These are phyloP conservation scores for Gouania willdenowi DNA, from an alignment of 2,797 vertebrate species.

Conservation along the genomic window DNA sequence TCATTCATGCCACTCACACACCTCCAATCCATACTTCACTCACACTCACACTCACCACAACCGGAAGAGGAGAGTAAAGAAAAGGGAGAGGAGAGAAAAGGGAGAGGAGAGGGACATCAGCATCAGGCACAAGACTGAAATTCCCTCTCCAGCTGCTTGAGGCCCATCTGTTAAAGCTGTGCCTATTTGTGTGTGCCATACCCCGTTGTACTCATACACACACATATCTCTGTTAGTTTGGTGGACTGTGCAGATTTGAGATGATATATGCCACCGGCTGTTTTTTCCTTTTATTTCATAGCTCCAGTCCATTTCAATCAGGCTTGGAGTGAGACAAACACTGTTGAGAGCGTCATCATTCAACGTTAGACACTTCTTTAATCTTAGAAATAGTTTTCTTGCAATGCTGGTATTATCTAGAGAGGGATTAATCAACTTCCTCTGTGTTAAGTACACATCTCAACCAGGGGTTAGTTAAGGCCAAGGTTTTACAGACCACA, in stretches of 20 bases:
- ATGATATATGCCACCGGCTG: constrained; percentile 36
- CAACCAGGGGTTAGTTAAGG: constrained; percentile 6
- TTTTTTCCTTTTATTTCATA: constrained; percentile 16
- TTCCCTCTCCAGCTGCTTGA: constrained; percentile 58
- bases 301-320: constrained; percentile 28
- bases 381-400: too few species aligned
- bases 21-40: too few species aligned
- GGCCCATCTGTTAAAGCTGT: constrained; percentile 52
- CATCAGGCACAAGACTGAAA: constrained; percentile 53
- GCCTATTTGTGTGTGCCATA: constrained; percentile 26
- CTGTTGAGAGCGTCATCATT: constrained; percentile 9
- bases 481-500: constrained; percentile 7
- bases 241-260: constrained; percentile 38
- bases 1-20: too few species aligned
- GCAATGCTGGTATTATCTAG: too few species aligned
- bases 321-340: constrained; percentile 25
- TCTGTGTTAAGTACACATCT: too few species aligned
- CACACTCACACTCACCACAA: too few species aligned
- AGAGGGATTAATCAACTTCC: too few species aligned
- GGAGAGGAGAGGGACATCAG: neutral
- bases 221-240: constrained; percentile 24
- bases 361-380: neutral
- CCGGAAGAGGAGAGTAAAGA: too few species aligned
- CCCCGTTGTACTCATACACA: constrained; percentile 12
- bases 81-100: too few species aligned